Evolutionary conservation across 2,113 vertebrate genomes (phyloP).

Genomic region (Eupsittula cactorum): DNA sequence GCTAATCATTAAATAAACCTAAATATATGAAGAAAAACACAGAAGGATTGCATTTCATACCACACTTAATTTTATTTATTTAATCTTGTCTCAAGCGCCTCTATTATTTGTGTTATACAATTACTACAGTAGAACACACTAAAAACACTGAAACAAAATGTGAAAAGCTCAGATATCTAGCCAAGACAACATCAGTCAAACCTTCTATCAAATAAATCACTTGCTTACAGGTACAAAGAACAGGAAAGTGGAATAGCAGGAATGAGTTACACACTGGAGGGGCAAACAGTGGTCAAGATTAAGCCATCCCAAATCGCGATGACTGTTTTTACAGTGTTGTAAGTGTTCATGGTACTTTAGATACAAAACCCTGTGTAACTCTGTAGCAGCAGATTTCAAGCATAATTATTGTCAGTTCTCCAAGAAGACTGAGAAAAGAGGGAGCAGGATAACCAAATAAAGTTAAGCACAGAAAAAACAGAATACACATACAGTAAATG

Average conservation of each 20-base stretch:
- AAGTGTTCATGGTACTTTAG: background rate
- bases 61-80: slow-evolving; percentile 17
- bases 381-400: background rate
- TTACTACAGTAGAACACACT: background rate
- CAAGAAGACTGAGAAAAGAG: background rate
- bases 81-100: background rate
- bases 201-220: slow-evolving; percentile 1
- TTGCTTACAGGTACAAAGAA: background rate
- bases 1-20: slow-evolving; percentile 11
- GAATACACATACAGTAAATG: background rate
- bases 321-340: background rate
- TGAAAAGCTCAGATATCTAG: background rate
- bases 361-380: background rate
- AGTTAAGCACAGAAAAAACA: background rate
- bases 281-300: background rate
- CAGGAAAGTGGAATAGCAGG: background rate
- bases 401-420: background rate
- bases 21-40: slow-evolving; percentile 25
- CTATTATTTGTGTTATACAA: background rate
- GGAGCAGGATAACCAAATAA: background rate
- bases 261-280: background rate
- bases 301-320: background rate
- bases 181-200: slow-evolving; percentile 27
- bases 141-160: background rate
- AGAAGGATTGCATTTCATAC: background rate